Base-by-base conservation (phyloP, 2,888 invertebrate species). In the Orthosia gracilis region DNA sequence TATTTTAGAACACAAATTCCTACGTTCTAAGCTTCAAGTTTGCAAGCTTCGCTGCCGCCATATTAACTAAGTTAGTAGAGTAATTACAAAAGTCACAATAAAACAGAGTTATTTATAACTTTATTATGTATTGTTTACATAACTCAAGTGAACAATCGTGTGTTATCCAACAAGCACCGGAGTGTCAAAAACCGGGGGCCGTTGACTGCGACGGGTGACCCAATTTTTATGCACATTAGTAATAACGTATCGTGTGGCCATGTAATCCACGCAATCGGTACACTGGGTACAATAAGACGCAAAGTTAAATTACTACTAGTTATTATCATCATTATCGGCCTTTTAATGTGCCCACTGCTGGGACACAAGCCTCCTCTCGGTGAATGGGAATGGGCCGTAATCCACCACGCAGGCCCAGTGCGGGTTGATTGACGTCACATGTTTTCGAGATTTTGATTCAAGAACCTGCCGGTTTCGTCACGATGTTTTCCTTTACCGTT, bases 201-300 rank as follows among this genome's bases (percentile, higher is more conserved):
- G 88, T 87, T 84, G 50, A 62, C n/a, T 66, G 83, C 45, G 58
- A 87, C 92, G 87, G 67, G 76, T 82, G 94, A 92, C 94, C 95
- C 85, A 92, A 94, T 93, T 94, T 93, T 91, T 88, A 90, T 89
- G 90, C 89, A 87, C 79, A 84, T 85, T 50, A 3, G 15, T 63
- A 86, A 87, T 92, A 92, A 91, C 90, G 89, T 91, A 81, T 82
- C 77, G 59, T 69, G 79, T 90, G 90, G 92, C 89, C 87, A 91
- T 86, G 87, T 88, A 89, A 89, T 81, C 55, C 80, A 87, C 85
- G 87, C 85, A 88, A 91, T 78, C 50, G 23, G 57, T 73, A 62
- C n/a, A 26, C n/a, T 23, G n/a, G 40, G 50, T 55, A 49, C 52
- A 64, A 61, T 45, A 57, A 31, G 31, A 57, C n/a, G 47, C 7